Evolutionary conservation across 2,797 vertebrate species (phyloP).

Genomic region (Paguma larvata): DNA sequence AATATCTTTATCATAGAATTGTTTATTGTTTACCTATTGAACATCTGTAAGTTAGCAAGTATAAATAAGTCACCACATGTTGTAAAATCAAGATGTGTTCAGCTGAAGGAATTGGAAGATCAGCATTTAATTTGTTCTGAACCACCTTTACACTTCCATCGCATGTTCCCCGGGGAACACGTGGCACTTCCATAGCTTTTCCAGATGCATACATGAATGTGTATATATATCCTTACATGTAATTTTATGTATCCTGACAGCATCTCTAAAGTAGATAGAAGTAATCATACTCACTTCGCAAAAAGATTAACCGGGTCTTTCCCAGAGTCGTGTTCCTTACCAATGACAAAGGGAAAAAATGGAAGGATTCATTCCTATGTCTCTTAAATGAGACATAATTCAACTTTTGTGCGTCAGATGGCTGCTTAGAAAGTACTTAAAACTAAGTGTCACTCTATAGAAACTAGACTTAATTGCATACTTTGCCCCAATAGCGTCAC

Average conservation of each 20-base stretch:
- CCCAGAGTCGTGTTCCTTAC: background rate
- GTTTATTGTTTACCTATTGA: background rate
- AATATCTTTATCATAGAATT: slow-evolving; percentile 15
- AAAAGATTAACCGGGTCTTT: background rate
- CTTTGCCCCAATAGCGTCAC: background rate
- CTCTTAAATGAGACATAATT: background rate
- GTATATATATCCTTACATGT: background rate
- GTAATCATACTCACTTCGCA: background rate
- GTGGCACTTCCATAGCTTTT: background rate
- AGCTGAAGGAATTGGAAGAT: background rate
- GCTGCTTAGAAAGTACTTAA: background rate
- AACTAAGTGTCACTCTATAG: background rate
- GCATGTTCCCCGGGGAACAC: background rate
- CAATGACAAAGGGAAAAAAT: background rate
- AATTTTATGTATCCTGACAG: background rate
- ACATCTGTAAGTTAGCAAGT: background rate
- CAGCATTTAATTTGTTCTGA: background rate
- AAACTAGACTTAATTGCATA: background rate
- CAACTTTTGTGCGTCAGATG: background rate
- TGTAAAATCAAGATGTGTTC: background rate
- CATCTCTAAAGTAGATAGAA: background rate
- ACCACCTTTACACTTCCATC: background rate
- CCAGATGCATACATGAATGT: background rate
- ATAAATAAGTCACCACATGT: background rate
- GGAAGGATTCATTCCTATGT: background rate